phyloP scores from a whole-genome alignment of 1,140 invertebrate genomes.

The Pogonomyrmex californicus region DNA sequence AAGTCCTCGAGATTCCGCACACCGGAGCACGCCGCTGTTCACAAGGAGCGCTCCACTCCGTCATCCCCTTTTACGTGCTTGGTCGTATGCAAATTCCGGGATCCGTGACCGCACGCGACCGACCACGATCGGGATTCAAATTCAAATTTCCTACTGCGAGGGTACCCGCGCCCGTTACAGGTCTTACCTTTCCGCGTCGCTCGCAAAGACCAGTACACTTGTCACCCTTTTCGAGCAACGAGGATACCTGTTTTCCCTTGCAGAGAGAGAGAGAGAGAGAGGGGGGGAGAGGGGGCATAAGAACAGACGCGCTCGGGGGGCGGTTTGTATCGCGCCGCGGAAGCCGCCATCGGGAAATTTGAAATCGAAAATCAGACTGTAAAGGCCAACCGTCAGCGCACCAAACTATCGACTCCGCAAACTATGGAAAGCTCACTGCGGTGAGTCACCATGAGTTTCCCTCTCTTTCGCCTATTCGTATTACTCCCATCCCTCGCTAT shows the following conservation, averaged over 20 bases:
- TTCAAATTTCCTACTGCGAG: constrained; percentile 73
- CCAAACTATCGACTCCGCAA: constrained; percentile 5
- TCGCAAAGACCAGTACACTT: constrained; percentile 63
- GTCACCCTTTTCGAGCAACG: constrained; percentile 43
- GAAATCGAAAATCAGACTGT: constrained; percentile 11
- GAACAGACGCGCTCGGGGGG: neutral
- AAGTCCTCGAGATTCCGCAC: constrained; percentile 53
- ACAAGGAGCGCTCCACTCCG: constrained; percentile 54
- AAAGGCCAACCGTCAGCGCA: constrained; percentile 7
- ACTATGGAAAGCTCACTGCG: constrained; percentile 38
- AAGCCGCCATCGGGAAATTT: constrained; percentile 15
- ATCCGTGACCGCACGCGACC: constrained; percentile 79
- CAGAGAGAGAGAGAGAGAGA: neutral
- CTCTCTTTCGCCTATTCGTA: neutral
- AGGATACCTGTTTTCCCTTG: constrained; percentile 39
- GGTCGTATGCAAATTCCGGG: constrained; percentile 70
- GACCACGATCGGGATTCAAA: constrained; percentile 74
- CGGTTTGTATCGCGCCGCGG: neutral
- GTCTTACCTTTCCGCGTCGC: constrained; percentile 73
- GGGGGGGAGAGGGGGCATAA: neutral
- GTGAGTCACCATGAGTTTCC: neutral
- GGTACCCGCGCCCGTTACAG: constrained; percentile 70
- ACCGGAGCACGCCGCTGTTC: constrained; percentile 19
- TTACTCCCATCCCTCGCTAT: constrained; percentile 15
- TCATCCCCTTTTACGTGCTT: constrained; percentile 62